Evolutionary conservation across 64 coral and sea anemone genomes (phyloP), one percentile per base, ranked within the genome.

Genomic region (Stichodactyla mertensii): DNA sequence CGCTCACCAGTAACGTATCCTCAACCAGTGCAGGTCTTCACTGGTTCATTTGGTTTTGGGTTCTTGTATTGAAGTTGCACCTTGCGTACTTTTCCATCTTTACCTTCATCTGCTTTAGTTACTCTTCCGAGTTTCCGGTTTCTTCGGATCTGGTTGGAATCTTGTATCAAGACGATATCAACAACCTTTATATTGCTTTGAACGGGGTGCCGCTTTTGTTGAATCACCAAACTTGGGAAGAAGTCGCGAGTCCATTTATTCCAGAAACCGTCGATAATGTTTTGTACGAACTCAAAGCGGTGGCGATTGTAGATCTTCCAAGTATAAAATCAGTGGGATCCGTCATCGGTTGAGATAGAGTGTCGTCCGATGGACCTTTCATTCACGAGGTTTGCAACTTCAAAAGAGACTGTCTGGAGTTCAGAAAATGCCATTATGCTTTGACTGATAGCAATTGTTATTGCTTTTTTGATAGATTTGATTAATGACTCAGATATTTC

Each of bases 21-120:
- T 66, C 78, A 55, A 58, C 84, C 85, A 19, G 86, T 31, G 64
- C 87, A 91, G 51, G 26, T 79, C 18, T 78, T 82, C 20, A 90
- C 16, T 7, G 69, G 6, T 77, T 85, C 69, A 66, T 82, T 82
- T 27, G 82, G 22, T 53, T 85, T 78, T 18, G 67, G 89, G 31
- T 87, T 91, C 52, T 91, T 91, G 53, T 87, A 54, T 10, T 82
- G 53, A 15, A 92, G 20, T 71, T 91, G n/a, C 9, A 87, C 85
- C 67, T 14, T 91, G 11, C 85, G 12, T 18, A 91, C 85, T 69
- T 64, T 78, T 70, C 84, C 85, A 70, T 91, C 84, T 64, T 58
- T 71, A 51, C 89, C 52, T 16, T 61, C 61, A 87, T 83, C 31
- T 45, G 31, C 19, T 86, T 87, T 24, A 61, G 28, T 31, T 45